Base-by-base conservation (phyloP, 2,797 vertebrate species). In the Pangasius djambal region DNA sequence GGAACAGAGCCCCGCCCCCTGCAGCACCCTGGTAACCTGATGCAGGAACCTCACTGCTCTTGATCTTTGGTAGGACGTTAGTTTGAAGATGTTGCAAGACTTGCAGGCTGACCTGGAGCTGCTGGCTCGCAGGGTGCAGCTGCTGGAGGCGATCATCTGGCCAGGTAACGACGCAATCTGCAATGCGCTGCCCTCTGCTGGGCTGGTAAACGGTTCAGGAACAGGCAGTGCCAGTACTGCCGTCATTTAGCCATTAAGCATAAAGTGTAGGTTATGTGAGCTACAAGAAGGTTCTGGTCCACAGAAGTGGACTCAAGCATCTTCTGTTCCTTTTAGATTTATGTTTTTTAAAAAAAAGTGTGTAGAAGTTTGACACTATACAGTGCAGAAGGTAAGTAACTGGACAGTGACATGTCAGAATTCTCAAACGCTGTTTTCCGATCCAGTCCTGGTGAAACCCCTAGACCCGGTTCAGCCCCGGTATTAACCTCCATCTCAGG, bases 71-170 rank as follows among this genome's bases (percentile, higher is more conserved):
- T 97, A 99, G 98, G 98, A 98, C 96, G 93, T 97, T 98, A 99
- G 98, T 96, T 97, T 98, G 97, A 97, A 98, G 97, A 97, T 97
- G 97, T 98, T 98, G 96, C 97, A 97, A 94, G 96, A 96, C 96
- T 97, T 98, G 97, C 98, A 98, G 96, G 98, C 97, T 95, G 98
- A 96, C 96, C 97, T 99, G 96, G 98, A 99, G 97, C 97, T 99
- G 97, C 97, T 99, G 97, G 97, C 98, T 97, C 97, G 98, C 97
- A 98, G 98, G 96, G 98, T 99, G 97, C 98, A 98, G 95, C 97
- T 99, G 95, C 97, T 99, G 97, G 98, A 99, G 97, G 98, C 98
- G 95, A 99, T 99, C 98, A 98, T 98, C 97, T 98, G 98, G 98
- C 98, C 98, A 99, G 98, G 98, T 99, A 99, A 99, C 40, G 77